Conservation (phyloP, 2,797 vertebrate species). For the Pipistrellus pipistrellus region DNA sequence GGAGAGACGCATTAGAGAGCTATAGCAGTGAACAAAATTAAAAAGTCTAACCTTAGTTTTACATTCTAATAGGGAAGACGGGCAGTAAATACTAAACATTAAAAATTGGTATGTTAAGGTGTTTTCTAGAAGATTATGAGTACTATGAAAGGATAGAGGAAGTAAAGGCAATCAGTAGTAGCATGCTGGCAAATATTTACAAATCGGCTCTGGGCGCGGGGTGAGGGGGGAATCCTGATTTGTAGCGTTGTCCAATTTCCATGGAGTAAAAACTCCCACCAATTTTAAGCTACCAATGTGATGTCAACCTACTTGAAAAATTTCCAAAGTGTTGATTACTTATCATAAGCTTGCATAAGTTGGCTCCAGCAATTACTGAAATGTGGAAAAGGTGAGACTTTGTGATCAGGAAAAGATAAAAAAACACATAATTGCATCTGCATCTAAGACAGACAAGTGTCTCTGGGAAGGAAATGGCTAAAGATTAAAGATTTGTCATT, state of each 20-base stretch:
- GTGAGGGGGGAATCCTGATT: background rate
- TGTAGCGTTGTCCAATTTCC: background rate
- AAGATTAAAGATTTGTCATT: background rate
- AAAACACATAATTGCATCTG: background rate
- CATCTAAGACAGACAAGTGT: background rate
- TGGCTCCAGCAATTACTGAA: background rate
- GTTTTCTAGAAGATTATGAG: background rate
- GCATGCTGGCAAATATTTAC: background rate
- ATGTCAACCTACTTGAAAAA: background rate
- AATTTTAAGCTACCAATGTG: background rate
- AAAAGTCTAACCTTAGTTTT: background rate
- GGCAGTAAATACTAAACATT: background rate
- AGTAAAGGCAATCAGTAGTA: background rate
- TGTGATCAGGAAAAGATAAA: background rate
- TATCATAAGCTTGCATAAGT: background rate
- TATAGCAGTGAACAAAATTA: background rate
- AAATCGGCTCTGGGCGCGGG: background rate
- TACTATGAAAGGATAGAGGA: background rate
- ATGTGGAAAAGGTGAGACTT: background rate
- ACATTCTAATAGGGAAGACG: background rate
- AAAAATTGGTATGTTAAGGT: background rate
- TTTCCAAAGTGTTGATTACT: slow-evolving; percentile 24
- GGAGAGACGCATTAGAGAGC: background rate
- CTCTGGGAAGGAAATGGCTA: background rate
- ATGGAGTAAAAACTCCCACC: background rate